These are phyloP conservation scores for Tuberolachnus salignus DNA, from an alignment of 2,888 invertebrate species.

Conservation along the genomic window DNA sequence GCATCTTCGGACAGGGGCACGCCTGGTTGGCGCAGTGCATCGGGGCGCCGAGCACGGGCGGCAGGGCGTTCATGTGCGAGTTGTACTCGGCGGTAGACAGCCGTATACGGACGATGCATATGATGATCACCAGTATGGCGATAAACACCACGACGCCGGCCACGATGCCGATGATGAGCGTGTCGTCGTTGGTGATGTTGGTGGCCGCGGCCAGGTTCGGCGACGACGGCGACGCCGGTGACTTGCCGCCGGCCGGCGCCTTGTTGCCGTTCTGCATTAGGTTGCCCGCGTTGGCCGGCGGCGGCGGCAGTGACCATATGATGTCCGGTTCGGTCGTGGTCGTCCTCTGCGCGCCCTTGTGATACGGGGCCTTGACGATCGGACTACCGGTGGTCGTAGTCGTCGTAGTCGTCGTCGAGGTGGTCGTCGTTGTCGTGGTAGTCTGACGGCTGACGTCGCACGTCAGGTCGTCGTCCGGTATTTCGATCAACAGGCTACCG, in stretches of 20 bases:
- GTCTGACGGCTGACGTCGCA: conserved; percentile 72
- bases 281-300: conserved; percentile 62
- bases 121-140: conserved; percentile 84
- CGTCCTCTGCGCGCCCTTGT: conserved; percentile 66
- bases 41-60: conserved; percentile 58
- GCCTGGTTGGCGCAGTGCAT: conserved; percentile 60
- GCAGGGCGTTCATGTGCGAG: conserved; percentile 64
- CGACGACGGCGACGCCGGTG: conserved; percentile 66
- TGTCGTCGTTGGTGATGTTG: conserved; percentile 82
- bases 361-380: conserved; percentile 63
- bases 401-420: conserved; percentile 61
- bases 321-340: conserved; percentile 82
- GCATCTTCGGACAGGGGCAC: conserved; percentile 60
- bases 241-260: conserved; percentile 58
- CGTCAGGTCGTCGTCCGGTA: conserved; percentile 81
- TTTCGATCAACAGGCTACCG: conserved; percentile 73
- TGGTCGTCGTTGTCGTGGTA: conserved; percentile 64
- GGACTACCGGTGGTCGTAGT: conserved; percentile 40
- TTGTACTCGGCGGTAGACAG: conserved; percentile 66
- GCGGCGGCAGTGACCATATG: conserved; percentile 84
- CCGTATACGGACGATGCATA: conserved; percentile 81
- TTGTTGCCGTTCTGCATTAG: conserved; percentile 42
- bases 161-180: conserved; percentile 92
- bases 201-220: conserved; percentile 65
- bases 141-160: conserved; percentile 92